Evolutionary conservation across 2,797 vertebrate genomes (phyloP).

Genomic region (Streptopelia turtur): DNA sequence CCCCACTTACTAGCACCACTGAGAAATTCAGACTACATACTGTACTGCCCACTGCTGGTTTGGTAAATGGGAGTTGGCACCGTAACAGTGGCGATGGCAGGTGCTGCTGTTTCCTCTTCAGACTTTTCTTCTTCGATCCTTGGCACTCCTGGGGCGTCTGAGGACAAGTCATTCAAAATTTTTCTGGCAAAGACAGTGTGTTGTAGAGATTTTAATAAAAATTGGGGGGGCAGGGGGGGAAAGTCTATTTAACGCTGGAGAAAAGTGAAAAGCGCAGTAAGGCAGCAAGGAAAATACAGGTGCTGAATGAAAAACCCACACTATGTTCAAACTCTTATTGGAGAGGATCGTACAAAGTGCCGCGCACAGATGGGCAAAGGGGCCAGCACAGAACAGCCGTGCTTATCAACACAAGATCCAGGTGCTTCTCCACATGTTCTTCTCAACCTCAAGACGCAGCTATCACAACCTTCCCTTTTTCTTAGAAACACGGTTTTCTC

Average conservation of each 20-base stretch:
- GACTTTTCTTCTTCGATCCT: conserved; percentile 99
- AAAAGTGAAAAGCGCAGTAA: not conserved
- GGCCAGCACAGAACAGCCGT: not conserved
- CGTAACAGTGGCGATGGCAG: conserved; percentile 96
- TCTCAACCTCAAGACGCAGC: not conserved
- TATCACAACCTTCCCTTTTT: not conserved
- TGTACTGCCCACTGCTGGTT: conserved; percentile 99
- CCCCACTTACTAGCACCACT: conserved; percentile 59
- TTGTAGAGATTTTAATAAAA: conserved; percentile 68
- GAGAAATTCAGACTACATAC: conserved; percentile 83
- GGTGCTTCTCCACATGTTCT: not conserved
- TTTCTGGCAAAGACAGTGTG: conserved; percentile 84
- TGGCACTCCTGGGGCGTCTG: conserved; percentile 93
- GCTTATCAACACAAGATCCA: not conserved
- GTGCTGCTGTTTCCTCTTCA: conserved; percentile 91
- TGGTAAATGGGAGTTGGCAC: conserved; percentile 99
- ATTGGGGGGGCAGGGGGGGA: not conserved
- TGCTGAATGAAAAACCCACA: not conserved
- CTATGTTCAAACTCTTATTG: not conserved
- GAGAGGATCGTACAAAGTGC: not conserved
- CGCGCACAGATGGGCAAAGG: not conserved
- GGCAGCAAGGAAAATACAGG: not conserved
- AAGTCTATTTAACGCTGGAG: not conserved
- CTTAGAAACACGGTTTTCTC: not conserved
- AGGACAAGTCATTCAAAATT: conserved; percentile 98